Conservation (phyloP, 2,888 invertebrate genomes). For the Athalia cordata region DNA sequence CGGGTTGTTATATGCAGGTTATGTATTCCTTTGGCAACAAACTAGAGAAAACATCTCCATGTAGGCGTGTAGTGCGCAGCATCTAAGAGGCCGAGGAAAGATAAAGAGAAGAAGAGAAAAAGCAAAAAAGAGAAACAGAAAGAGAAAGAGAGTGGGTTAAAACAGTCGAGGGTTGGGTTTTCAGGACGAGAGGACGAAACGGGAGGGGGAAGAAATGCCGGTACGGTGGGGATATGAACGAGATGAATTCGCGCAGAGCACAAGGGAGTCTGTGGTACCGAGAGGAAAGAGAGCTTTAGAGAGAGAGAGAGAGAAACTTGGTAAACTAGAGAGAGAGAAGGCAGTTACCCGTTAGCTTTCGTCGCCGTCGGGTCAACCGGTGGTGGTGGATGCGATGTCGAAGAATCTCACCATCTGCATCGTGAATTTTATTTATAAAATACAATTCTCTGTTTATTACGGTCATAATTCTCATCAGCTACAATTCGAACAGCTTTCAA, state of each 20-base stretch:
- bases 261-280: neutral
- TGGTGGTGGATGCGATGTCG: slow-evolving; percentile 28
- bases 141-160: neutral
- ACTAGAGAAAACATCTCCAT: neutral
- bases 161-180: neutral
- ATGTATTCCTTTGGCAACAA: slow-evolving; percentile 16
- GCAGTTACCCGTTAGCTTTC: slow-evolving; percentile 46
- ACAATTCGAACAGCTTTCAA: too few species aligned
- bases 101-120: too few species aligned
- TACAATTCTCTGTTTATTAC: too few species aligned
- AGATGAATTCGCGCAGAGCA: slow-evolving; percentile 42
- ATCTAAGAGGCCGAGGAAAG: slow-evolving; percentile 8
- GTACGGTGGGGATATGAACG: neutral
- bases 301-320: slow-evolving; percentile 34
- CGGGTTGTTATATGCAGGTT: neutral
- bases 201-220: slow-evolving; percentile 12
- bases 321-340: slow-evolving; percentile 36
- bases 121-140: too few species aligned
- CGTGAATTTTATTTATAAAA: too few species aligned
- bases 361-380: slow-evolving; percentile 45
- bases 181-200: slow-evolving; percentile 33
- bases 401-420: neutral
- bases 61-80: slow-evolving; percentile 39
- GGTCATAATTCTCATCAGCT: too few species aligned
- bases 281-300: slow-evolving; percentile 13